Percentiles rank a stretch among this genome's conserved stretches.
phyloP scores from a whole-genome alignment of 2,797 vertebrate genomes.

The Anguilla marmorata region DNA sequence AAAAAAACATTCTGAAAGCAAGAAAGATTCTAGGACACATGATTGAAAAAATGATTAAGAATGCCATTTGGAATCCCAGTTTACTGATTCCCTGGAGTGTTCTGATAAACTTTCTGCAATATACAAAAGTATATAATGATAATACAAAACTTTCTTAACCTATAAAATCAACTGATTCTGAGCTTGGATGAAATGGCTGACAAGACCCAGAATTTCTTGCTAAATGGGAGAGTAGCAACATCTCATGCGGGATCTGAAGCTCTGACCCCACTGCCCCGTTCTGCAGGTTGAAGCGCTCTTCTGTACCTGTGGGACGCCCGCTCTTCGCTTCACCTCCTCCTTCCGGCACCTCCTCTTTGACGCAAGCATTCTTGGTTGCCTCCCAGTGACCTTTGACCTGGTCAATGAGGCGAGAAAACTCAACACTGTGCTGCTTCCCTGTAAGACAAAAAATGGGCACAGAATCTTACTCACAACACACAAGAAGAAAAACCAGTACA shows the following conservation, averaged over 20 bases:
- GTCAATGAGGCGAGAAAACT: conserved; percentile 71
- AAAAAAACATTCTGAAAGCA: background rate
- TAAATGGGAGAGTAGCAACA: background rate
- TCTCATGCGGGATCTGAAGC: background rate
- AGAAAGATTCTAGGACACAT: background rate
- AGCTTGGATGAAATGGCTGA: background rate
- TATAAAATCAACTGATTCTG: background rate
- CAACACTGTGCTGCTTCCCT: conserved; percentile 73
- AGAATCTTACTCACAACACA: background rate
- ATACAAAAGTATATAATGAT: background rate
- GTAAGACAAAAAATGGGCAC: conserved; percentile 31
- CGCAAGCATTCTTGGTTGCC: conserved; percentile 35
- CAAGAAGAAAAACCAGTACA: background rate
- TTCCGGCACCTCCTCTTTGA: conserved; percentile 53
- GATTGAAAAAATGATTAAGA: background rate
- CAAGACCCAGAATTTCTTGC: background rate
- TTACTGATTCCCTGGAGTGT: background rate
- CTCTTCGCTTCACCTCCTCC: conserved; percentile 35
- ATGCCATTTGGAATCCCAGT: background rate
- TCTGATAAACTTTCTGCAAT: background rate
- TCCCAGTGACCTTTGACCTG: conserved; percentile 66
- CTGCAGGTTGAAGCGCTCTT: background rate
- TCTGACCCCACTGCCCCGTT: background rate
- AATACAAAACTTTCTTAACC: background rate
- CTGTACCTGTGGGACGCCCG: conserved; percentile 49